Conservation (phyloP, 2,797 vertebrate genomes). For the Leptatherina wallacei region DNA sequence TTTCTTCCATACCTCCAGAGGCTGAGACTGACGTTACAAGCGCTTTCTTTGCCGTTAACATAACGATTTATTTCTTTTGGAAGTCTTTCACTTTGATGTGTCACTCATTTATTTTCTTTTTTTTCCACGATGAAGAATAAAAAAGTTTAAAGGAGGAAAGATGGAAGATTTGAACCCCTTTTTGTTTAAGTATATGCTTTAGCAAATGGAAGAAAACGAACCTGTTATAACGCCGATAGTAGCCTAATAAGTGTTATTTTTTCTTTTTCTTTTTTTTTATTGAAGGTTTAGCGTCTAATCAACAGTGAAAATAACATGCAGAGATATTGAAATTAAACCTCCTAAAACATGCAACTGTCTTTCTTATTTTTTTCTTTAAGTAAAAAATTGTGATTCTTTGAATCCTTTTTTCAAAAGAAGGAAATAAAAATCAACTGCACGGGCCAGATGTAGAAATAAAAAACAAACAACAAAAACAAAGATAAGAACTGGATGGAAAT, state of each 20-base stretch:
- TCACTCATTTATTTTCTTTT: conserved; percentile 41
- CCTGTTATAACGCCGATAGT: background rate
- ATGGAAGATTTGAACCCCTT: background rate
- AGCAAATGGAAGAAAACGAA: background rate
- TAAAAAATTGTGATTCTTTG: background rate
- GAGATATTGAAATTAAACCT: background rate
- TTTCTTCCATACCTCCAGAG: conserved; percentile 82
- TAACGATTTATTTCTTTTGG: conserved; percentile 58
- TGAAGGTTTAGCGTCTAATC: background rate
- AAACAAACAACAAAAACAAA: too few relatives aligned
- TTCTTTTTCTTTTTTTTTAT: background rate
- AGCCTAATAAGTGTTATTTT: too few relatives aligned
- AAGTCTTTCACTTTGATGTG: conserved; percentile 82
- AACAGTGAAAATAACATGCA: background rate
- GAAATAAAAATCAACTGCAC: background rate
- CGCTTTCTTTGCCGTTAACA: conserved; percentile 75
- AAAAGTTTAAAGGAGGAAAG: background rate
- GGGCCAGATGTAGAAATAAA: background rate
- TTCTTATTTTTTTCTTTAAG: background rate
- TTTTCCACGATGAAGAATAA: conserved; percentile 80
- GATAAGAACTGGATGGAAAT: background rate
- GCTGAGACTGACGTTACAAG: conserved; percentile 84
- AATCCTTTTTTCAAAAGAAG: background rate
- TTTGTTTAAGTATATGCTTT: background rate
- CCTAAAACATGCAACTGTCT: background rate